A percentile compares a stretch with the other conserved stretches of the same genome.
These are phyloP conservation scores for Clistopyga incitator DNA, from an alignment of 2,888 invertebrate genomes.

Conservation along the genomic window DNA sequence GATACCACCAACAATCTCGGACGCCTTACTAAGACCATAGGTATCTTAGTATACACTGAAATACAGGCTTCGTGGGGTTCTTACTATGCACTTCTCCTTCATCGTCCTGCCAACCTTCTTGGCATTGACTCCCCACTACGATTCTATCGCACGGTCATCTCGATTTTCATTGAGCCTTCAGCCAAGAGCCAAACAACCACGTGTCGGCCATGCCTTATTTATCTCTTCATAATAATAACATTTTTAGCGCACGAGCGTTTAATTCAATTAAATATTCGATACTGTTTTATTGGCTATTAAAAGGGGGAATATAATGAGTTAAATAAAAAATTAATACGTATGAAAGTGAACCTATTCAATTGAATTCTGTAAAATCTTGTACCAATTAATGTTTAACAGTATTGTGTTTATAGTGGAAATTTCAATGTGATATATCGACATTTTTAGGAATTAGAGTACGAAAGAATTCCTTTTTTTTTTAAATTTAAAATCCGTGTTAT, in stretches of 20 bases:
- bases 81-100: not conserved
- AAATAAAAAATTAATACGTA: too few relatives aligned
- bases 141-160: constrained; percentile 14
- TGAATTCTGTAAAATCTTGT: too few relatives aligned
- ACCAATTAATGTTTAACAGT: too few relatives aligned
- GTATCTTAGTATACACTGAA: not conserved
- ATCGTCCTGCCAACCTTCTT: constrained; percentile 22
- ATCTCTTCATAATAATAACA: not conserved
- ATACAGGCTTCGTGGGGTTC: not conserved
- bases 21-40: constrained; percentile 15
- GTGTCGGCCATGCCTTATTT: not conserved
- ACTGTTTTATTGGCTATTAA: not conserved
- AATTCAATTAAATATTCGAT: not conserved
- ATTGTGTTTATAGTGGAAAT: too few relatives aligned
- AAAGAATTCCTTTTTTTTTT: too few relatives aligned
- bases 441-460: too few relatives aligned
- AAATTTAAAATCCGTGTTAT: too few relatives aligned
- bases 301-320: too few relatives aligned
- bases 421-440: too few relatives aligned
- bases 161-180: constrained; percentile 18
- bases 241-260: not conserved
- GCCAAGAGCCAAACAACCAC: not conserved
- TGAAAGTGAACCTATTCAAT: too few relatives aligned
- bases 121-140: constrained; percentile 13
- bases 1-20: constrained; percentile 39